A percentile compares a stretch with the other conserved stretches of the same genome.
phyloP scores from a whole-genome alignment of 2,797 vertebrate species.

The Hypotaenidia philippensis region DNA sequence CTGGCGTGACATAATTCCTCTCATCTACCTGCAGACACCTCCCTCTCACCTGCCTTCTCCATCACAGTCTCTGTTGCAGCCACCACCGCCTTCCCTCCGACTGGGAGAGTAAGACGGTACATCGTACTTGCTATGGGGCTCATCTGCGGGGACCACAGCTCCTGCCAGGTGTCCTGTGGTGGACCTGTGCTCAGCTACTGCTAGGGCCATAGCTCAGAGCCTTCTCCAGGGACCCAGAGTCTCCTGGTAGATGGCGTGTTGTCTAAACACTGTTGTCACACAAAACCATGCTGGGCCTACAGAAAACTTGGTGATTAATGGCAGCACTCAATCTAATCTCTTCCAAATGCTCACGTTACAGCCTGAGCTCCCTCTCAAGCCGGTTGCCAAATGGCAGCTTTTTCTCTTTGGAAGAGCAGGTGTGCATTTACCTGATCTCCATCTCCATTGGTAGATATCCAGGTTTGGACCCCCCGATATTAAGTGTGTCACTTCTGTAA shows the following conservation, averaged over 20 bases:
- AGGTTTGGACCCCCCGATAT: constrained; percentile 82
- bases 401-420: constrained; percentile 71
- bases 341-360: neutral
- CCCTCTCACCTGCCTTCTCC: constrained; percentile 59
- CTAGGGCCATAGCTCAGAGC: constrained; percentile 15
- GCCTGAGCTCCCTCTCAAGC: constrained; percentile 50
- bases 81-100: constrained; percentile 27
- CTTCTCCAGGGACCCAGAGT: neutral
- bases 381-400: constrained; percentile 25
- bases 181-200: neutral
- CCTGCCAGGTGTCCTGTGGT: neutral
- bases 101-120: constrained; percentile 42
- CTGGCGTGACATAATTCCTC: neutral
- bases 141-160: neutral
- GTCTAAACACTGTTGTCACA: neutral
- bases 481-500: constrained; percentile 83
- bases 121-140: neutral
- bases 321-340: neutral
- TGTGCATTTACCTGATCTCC: constrained; percentile 81
- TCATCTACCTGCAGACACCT: constrained; percentile 38
- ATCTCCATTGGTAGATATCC: constrained; percentile 83
- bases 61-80: neutral
- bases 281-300: constrained; percentile 71
- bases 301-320: neutral
- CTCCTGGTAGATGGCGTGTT: neutral